Base-by-base conservation (phyloP, 2,888 invertebrate species). In the Acleris literana region DNA sequence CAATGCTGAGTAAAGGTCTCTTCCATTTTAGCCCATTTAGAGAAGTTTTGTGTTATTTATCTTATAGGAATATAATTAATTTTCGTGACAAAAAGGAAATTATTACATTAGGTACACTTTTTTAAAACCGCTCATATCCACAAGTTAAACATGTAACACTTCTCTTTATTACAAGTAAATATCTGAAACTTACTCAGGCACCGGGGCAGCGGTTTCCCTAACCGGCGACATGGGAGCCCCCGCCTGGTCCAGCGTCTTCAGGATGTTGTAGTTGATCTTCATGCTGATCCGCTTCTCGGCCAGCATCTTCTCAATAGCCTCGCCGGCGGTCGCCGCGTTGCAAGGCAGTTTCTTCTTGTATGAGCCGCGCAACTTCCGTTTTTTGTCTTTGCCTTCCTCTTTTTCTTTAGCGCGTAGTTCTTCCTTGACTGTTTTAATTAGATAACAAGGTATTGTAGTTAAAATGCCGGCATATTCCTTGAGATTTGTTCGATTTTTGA, bases 181-280 rank as follows among this genome's bases (percentile, higher is more conserved):
- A n/a, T n/a, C 43, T 13, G 33, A 22, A 22, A 75, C 77, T 75
- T 56, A 78, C 78, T 76, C 76, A 18, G 17, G 68, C 1, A n/a
- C 61, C 0, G 68, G 54, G 1, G 68, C 44, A 6, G 68, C 72
- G 3, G 79, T 70, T 9, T 61, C 66, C 5, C 62, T 61, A 2
- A 80, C 76, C 3, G 57, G 56, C 0, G 83, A 78, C 29, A 76
- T n/a, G 0, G 81, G 78, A 0, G 85, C 86, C 0, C 84, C 88
- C 0, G 87, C 84, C 39, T 85, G 85, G 72, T 94, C 96, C 63
- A 99, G 90, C 74, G 96, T 97, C 85, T 97, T 97, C 68, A 99
- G 89, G 48, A 99, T 99, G 75, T 99, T 99, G 81, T 99, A 99
- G 88, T 99, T 99, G 63, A 99, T 99, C 93, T 99, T 99, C 5